Evolutionary conservation across 1,140 invertebrate species (phyloP).

Genomic region (Heliconius congener): DNA sequence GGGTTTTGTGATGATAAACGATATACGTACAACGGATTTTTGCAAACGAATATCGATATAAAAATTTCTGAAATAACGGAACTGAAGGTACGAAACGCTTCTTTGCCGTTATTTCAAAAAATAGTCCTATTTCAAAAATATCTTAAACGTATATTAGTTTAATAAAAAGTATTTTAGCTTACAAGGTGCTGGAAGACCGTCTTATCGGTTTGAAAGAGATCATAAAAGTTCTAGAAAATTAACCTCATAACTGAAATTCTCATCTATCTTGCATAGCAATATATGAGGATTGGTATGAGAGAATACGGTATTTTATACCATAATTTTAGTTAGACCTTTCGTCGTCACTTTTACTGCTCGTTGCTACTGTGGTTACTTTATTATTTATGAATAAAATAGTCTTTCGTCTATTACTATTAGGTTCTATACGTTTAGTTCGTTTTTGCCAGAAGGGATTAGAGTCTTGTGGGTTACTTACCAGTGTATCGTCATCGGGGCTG

Average conservation of each 20-base stretch:
- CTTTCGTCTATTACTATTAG: slow-evolving; percentile 77
- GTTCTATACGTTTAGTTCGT: slow-evolving; percentile 67
- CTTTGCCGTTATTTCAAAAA: not conserved
- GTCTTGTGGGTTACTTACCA: slow-evolving; percentile 72
- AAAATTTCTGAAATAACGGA: slow-evolving; percentile 1
- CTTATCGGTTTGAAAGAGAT: slow-evolving; percentile 53
- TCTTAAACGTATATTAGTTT: slow-evolving; percentile 1
- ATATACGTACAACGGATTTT: not conserved
- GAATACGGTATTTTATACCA: slow-evolving; percentile 37
- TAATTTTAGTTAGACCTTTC: slow-evolving; percentile 36
- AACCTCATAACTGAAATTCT: slow-evolving; percentile 53
- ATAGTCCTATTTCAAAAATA: not conserved
- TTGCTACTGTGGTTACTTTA: slow-evolving; percentile 61
- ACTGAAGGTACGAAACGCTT: not conserved
- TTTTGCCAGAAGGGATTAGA: slow-evolving; percentile 77
- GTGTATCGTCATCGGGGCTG: slow-evolving; percentile 45
- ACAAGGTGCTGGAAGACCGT: slow-evolving; percentile 40
- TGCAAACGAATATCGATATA: not conserved
- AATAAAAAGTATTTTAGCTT: slow-evolving; percentile 25
- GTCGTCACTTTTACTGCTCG: slow-evolving; percentile 41
- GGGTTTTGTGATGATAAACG: slow-evolving; percentile 18
- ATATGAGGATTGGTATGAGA: slow-evolving; percentile 63
- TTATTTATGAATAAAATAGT: slow-evolving; percentile 78
- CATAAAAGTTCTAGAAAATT: slow-evolving; percentile 64
- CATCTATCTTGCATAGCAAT: slow-evolving; percentile 67